These are phyloP conservation scores for Labroides dimidiatus DNA, from an alignment of 2,797 vertebrate species.

Conservation along the genomic window DNA sequence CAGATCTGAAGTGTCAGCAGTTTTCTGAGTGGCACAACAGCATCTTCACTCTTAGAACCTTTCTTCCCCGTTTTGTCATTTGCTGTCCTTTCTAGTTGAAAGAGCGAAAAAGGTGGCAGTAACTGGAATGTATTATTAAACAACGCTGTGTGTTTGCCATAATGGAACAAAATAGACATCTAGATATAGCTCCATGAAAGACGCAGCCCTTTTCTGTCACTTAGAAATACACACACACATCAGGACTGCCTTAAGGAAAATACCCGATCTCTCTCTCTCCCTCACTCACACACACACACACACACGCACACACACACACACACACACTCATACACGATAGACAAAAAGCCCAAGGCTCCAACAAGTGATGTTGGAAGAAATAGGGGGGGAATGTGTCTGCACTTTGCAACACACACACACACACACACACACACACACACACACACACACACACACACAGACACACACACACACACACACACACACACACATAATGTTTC, in stretches of 20 bases:
- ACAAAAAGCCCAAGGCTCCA: constrained; percentile 45
- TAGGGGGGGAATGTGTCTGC: constrained; percentile 12
- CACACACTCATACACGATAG: neutral
- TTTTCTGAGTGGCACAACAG: constrained; percentile 53
- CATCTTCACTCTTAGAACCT: constrained; percentile 19
- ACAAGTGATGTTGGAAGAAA: constrained; percentile 52
- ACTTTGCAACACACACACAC: constrained; percentile 32
- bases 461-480: constrained; percentile 21
- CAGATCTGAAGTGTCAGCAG: constrained; percentile 64
- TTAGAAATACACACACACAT: constrained; percentile 37
- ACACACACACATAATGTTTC: constrained; percentile 19
- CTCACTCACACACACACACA: constrained; percentile 5
- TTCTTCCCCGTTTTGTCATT: constrained; percentile 50
- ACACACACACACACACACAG: constrained; percentile 31
- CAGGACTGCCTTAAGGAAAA: neutral
- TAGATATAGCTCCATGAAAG: no score
- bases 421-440: constrained; percentile 20
- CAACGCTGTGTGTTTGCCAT: constrained; percentile 48
- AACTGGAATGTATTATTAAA: constrained; percentile 74
- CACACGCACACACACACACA: constrained; percentile 22
- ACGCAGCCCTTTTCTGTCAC: constrained; percentile 27
- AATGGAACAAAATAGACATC: constrained; percentile 71
- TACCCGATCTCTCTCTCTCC: constrained; percentile 2
- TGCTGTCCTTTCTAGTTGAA: constrained; percentile 23
- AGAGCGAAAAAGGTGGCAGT: constrained; percentile 53